Evolutionary conservation across 1,140 invertebrate species (phyloP).

Genomic region (Leptinotarsa lineolata): DNA sequence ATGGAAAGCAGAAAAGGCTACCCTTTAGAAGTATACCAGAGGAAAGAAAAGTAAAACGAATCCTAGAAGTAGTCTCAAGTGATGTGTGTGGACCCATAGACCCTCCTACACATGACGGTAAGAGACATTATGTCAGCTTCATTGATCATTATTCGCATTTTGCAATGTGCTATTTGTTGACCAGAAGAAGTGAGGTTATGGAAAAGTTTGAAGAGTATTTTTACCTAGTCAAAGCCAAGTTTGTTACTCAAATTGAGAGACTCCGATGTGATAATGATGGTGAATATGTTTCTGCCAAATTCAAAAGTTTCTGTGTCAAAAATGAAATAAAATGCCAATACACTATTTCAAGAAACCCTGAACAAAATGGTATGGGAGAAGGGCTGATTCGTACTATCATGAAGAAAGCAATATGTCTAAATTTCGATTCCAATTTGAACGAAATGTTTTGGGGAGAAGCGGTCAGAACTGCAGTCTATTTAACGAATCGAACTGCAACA

Average conservation of each 20-base stretch:
- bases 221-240: constrained; percentile 36
- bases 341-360: too few relatives aligned
- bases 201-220: constrained; percentile 45
- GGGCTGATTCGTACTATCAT: too few relatives aligned
- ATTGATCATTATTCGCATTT: constrained; percentile 50
- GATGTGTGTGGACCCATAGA: constrained; percentile 55
- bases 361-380: too few relatives aligned
- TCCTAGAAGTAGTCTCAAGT: constrained; percentile 49
- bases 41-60: constrained; percentile 26
- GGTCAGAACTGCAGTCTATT: not conserved
- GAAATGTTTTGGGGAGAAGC: too few relatives aligned
- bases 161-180: constrained; percentile 52
- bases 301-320: too few relatives aligned
- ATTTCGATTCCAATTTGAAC: too few relatives aligned
- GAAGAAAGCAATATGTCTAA: too few relatives aligned
- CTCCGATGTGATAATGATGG: not conserved
- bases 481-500: constrained; percentile 23
- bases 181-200: constrained; percentile 46
- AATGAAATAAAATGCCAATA: too few relatives aligned
- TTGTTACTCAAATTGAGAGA: constrained; percentile 45
- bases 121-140: constrained; percentile 54
- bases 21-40: constrained; percentile 26
- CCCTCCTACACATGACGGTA: constrained; percentile 44
- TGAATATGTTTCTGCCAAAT: too few relatives aligned
- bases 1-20: constrained; percentile 30